Conservation (phyloP, 2,113 vertebrate species). For the Chrysochloris asiatica region DNA sequence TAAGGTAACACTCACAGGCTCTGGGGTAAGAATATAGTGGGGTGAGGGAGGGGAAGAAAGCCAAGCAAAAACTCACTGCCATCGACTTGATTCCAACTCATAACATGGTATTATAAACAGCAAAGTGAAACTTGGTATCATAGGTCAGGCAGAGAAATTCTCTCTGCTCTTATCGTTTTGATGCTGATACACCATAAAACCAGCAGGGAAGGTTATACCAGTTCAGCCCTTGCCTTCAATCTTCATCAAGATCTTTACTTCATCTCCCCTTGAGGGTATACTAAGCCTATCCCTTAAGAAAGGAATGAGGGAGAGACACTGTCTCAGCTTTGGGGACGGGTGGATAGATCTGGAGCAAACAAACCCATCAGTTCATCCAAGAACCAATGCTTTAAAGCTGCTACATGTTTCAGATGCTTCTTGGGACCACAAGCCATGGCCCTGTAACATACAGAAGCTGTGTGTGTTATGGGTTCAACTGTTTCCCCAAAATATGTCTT, state of each 20-base stretch:
- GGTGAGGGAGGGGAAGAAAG: background rate
- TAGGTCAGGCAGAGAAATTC: too few species aligned
- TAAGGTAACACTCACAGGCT: background rate
- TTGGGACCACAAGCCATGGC: background rate
- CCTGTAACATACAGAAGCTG: background rate
- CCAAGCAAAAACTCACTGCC: too few species aligned
- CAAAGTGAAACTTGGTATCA: too few species aligned
- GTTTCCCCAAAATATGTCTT: background rate
- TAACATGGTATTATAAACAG: too few species aligned
- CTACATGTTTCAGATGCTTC: background rate
- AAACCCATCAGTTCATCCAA: too few species aligned
- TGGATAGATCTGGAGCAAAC: too few species aligned
- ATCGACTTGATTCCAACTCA: too few species aligned
- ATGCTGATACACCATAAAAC: too few species aligned
- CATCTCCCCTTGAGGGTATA: background rate
- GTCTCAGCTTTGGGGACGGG: too few species aligned
- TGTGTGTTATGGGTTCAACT: background rate
- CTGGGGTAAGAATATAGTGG: background rate
- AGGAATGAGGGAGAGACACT: background rate
- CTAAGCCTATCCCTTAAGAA: background rate
- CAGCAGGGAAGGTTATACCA: background rate
- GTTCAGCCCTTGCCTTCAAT: background rate
- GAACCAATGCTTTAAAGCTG: too few species aligned
- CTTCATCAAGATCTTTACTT: background rate
- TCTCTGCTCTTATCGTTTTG: background rate